Evolutionary conservation across 2,888 invertebrate species (phyloP).

Genomic region (Timandra comae): DNA sequence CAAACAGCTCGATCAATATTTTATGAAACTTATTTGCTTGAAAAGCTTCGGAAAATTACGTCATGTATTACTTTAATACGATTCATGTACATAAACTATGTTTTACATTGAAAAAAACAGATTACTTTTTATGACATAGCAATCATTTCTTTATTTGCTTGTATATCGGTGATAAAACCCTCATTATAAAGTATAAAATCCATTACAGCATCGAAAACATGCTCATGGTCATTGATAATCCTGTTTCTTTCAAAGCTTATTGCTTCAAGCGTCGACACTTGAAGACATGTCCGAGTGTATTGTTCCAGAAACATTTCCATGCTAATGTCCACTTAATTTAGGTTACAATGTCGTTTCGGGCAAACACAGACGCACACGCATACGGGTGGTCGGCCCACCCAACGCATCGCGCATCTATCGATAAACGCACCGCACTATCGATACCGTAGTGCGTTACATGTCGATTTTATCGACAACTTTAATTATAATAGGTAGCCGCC

Average conservation of each 20-base stretch:
- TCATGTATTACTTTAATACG: too few relatives aligned
- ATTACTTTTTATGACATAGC: too few relatives aligned
- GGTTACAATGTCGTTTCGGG: conserved; percentile 29
- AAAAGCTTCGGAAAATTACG: too few relatives aligned
- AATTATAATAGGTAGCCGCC: conserved; percentile 55
- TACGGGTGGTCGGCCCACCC: conserved; percentile 56
- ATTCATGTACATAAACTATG: too few relatives aligned
- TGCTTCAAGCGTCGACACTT: conserved; percentile 13
- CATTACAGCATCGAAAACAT: too few relatives aligned
- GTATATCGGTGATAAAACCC: too few relatives aligned
- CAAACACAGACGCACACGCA: conserved; percentile 24
- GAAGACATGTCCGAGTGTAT: conserved; percentile 31
- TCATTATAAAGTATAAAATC: not conserved
- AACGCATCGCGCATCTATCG: conserved; percentile 38
- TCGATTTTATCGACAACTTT: conserved; percentile 52
- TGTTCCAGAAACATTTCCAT: conserved; percentile 43
- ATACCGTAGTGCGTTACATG: conserved; percentile 46
- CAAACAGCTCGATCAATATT: too few relatives aligned
- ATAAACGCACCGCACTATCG: conserved; percentile 49
- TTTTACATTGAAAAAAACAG: too few relatives aligned
- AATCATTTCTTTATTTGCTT: too few relatives aligned
- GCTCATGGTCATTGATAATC: too few relatives aligned
- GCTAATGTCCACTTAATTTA: conserved; percentile 51
- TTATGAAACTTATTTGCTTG: too few relatives aligned
- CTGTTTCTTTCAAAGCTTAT: not conserved